phyloP scores from a whole-genome alignment of 1,140 invertebrate genomes.

The Drosophila sechellia region DNA sequence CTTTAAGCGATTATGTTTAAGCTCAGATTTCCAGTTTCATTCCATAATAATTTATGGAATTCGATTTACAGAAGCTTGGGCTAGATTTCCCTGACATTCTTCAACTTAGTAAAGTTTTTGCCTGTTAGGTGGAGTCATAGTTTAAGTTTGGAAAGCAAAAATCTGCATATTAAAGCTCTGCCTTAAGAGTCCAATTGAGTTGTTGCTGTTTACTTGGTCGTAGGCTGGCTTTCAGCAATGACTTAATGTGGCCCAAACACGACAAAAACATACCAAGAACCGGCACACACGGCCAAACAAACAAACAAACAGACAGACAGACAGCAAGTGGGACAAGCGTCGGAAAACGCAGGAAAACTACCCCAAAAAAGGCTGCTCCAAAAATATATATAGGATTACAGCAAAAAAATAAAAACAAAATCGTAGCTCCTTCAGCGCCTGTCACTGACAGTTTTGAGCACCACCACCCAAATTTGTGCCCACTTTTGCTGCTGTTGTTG shows the following conservation, averaged over 20 bases:
- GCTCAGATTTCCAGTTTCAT: too few species aligned
- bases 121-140: neutral
- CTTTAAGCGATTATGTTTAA: neutral
- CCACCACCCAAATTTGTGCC: constrained; percentile 4
- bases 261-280: constrained; percentile 56
- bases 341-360: constrained; percentile 29
- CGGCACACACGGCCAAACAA: constrained; percentile 15
- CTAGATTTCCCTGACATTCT: too few species aligned
- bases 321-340: constrained; percentile 51
- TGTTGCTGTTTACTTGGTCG: constrained; percentile 38
- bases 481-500: constrained; percentile 7
- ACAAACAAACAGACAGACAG: constrained; percentile 26
- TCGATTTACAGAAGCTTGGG: too few species aligned
- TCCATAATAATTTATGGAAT: too few species aligned
- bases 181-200: constrained; percentile 42
- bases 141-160: neutral
- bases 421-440: constrained; percentile 60
- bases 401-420: constrained; percentile 18
- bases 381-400: constrained; percentile 6
- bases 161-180: constrained; percentile 55
- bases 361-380: constrained; percentile 16
- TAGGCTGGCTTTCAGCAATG: constrained; percentile 47
- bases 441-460: constrained; percentile 65
- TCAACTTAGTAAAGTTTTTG: neutral
- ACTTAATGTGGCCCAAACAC: constrained; percentile 79